Conservation (phyloP, 2,888 invertebrate genomes). For the Punctoribates punctum region DNA sequence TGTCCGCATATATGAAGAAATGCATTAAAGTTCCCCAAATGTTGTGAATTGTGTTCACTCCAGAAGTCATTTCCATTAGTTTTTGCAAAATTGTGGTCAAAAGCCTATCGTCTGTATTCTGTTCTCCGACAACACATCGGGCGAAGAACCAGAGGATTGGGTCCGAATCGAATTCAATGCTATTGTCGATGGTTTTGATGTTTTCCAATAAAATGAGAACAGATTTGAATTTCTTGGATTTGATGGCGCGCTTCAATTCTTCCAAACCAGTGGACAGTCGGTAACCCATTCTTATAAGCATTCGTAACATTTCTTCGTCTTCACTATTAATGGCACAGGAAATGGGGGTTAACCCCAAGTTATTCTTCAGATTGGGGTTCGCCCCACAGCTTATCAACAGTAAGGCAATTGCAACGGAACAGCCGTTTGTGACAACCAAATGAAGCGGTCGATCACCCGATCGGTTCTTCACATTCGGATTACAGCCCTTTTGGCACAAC, state of each 20-base stretch:
- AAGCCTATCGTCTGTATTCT: background rate
- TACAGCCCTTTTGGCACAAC: background rate
- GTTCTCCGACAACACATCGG: background rate
- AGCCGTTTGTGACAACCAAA: background rate
- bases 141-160: background rate
- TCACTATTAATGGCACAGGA: background rate
- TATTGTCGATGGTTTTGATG: background rate
- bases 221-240: background rate
- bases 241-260: background rate
- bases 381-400: background rate
- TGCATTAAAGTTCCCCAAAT: constrained; percentile 8
- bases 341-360: background rate
- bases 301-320: background rate
- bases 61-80: background rate
- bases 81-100: background rate
- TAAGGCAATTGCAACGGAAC: background rate
- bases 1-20: background rate
- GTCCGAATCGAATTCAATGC: background rate
- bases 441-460: background rate
- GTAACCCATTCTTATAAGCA: background rate
- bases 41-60: background rate
- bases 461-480: background rate
- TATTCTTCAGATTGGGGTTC: background rate
- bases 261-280: background rate
- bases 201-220: background rate